These are phyloP conservation scores for Taenioides sp. DNA, from an alignment of 2,797 vertebrate genomes.

Conservation along the genomic window DNA sequence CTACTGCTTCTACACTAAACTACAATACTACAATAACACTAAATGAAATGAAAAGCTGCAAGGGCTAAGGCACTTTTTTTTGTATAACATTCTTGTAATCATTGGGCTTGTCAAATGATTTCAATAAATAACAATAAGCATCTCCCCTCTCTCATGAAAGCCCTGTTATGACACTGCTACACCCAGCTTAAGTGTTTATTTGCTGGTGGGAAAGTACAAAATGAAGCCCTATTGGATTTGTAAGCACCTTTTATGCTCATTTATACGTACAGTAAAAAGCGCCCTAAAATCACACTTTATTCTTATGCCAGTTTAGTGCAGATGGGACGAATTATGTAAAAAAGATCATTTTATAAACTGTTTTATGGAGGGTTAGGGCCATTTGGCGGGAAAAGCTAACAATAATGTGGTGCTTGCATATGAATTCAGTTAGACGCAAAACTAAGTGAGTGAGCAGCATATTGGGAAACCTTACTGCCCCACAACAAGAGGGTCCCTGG, in stretches of 20 bases:
- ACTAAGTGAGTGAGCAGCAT: background rate
- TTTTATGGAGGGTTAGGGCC: background rate
- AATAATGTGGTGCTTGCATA: background rate
- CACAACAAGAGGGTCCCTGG: background rate
- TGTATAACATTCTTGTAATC: background rate
- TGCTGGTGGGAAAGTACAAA: background rate
- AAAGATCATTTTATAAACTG: background rate
- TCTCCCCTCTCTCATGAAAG: background rate
- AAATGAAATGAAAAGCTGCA: too few relatives aligned
- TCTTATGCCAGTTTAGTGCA: background rate
- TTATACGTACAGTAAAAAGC: background rate
- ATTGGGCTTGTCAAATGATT: too few relatives aligned
- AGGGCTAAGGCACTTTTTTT: too few relatives aligned
- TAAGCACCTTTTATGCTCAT: background rate
- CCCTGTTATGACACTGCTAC: background rate
- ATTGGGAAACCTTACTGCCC: background rate
- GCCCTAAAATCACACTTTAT: background rate
- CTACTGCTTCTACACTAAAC: too few relatives aligned
- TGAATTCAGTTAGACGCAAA: background rate
- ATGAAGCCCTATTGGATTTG: background rate
- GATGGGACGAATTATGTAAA: constrained; percentile 2
- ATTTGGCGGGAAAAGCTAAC: background rate
- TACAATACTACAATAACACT: too few relatives aligned
- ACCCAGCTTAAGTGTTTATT: constrained; percentile 38
- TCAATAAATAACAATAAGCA: too few relatives aligned